Percentiles rank a stretch among this genome's conserved stretches.
These are phyloP conservation scores for Formicarius rufipectus DNA, from an alignment of 2,113 vertebrate species.

Conservation along the genomic window DNA sequence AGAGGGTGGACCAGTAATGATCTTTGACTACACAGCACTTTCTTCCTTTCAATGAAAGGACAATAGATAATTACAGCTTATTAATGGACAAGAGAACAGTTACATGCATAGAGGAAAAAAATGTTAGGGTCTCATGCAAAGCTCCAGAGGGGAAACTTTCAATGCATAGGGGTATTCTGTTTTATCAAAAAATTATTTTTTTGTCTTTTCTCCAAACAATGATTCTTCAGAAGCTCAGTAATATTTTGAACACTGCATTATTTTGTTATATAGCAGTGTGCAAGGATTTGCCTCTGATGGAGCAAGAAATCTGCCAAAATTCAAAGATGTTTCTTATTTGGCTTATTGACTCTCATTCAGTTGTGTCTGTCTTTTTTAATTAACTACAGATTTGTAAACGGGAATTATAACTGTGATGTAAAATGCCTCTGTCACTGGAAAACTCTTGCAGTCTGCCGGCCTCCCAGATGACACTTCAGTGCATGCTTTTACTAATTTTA, in stretches of 20 bases:
- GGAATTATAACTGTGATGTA: neutral
- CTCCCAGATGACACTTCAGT: neutral
- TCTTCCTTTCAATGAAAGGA: constrained; percentile 33
- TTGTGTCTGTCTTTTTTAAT: neutral
- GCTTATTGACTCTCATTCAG: neutral
- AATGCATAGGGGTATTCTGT: neutral
- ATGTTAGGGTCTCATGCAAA: neutral
- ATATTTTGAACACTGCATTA: neutral
- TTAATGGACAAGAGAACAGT: constrained; percentile 3
- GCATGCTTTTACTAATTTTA: neutral
- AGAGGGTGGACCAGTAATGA: constrained; percentile 35
- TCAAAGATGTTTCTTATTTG: neutral
- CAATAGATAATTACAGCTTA: constrained; percentile 55
- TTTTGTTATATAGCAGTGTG: neutral
- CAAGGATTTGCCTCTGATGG: neutral
- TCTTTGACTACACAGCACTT: constrained; percentile 42
- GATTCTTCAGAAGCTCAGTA: neutral
- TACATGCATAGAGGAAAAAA: neutral
- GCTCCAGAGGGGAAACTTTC: neutral
- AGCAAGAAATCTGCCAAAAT: neutral
- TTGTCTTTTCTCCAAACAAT: neutral
- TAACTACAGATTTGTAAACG: neutral
- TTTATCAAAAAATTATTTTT: neutral
- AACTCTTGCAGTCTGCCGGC: neutral
- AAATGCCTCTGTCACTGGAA: neutral